Conservation (phyloP, 2,888 invertebrate genomes). For the Spialia ferax region DNA sequence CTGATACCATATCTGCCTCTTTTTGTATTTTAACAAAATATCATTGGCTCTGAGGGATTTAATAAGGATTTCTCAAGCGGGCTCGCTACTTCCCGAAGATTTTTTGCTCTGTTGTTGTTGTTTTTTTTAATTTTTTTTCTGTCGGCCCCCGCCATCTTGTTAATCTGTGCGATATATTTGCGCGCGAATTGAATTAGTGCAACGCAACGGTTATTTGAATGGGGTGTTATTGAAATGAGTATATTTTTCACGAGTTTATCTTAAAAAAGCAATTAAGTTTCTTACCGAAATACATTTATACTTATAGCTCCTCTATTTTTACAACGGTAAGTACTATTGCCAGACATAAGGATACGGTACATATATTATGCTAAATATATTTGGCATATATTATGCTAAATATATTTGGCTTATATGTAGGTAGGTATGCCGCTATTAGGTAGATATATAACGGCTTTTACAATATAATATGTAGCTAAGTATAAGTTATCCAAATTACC, state of each 20-base stretch:
- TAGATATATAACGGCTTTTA: no score
- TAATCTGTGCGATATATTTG: constrained; percentile 40
- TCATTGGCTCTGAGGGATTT: constrained; percentile 81
- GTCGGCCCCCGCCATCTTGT: constrained; percentile 16
- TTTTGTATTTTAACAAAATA: no score
- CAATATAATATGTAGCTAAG: no score
- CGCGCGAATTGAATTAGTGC: constrained; percentile 36
- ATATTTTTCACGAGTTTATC: not conserved
- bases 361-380: no score
- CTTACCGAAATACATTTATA: not conserved
- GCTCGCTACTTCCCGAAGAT: constrained; percentile 49
- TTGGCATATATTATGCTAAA: no score
- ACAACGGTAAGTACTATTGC: not conserved
- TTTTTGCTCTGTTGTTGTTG: constrained; percentile 65
- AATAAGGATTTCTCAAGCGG: constrained; percentile 85
- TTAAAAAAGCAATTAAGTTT: no score
- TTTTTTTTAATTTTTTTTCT: constrained; percentile 50
- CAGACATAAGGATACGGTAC: no score
- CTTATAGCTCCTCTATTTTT: no score
- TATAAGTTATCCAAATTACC: no score
- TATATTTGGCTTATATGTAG: no score
- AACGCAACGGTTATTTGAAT: not conserved
- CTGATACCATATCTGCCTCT: no score
- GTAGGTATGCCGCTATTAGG: no score
- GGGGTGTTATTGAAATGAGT: constrained; percentile 1